Percentiles rank a stretch among this genome's conserved stretches.
phyloP scores from a whole-genome alignment of 2,113 vertebrate species.

The Zosterops pallidus region DNA sequence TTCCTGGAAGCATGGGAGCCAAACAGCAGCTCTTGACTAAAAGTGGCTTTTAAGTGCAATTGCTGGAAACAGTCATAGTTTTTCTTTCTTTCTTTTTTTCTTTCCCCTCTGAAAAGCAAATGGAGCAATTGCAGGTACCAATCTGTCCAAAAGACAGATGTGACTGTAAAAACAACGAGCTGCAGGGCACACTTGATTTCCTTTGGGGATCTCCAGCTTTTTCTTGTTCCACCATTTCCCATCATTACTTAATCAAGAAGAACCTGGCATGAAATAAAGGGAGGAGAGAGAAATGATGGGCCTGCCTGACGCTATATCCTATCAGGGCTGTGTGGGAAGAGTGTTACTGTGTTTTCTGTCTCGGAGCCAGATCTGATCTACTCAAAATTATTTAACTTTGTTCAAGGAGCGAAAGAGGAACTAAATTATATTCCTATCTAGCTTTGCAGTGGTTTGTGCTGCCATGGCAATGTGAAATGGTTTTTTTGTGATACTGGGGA shows the following conservation, averaged over 20 bases:
- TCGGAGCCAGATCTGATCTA: neutral
- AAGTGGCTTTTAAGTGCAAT: conserved; percentile 2
- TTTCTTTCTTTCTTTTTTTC: neutral
- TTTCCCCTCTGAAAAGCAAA: neutral
- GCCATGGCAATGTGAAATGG: neutral
- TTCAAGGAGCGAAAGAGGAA: neutral
- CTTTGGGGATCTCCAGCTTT: neutral
- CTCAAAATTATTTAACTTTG: neutral
- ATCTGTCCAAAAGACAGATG: neutral
- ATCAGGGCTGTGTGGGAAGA: neutral
- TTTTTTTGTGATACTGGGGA: neutral
- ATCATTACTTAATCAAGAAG: neutral
- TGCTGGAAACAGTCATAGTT: neutral
- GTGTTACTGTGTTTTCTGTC: neutral
- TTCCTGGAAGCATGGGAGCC: conserved; percentile 13
- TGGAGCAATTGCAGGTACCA: neutral
- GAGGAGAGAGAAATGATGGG: neutral
- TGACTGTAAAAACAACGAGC: neutral
- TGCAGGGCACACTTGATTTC: neutral
- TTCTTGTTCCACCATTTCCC: neutral
- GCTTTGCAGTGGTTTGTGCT: neutral
- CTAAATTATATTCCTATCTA: neutral
- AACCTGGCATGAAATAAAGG: neutral
- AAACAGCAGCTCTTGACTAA: conserved; percentile 3
- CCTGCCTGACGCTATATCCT: neutral